phyloP scores from a whole-genome alignment of 2,888 invertebrate species.

The Hemaris fuciformis region DNA sequence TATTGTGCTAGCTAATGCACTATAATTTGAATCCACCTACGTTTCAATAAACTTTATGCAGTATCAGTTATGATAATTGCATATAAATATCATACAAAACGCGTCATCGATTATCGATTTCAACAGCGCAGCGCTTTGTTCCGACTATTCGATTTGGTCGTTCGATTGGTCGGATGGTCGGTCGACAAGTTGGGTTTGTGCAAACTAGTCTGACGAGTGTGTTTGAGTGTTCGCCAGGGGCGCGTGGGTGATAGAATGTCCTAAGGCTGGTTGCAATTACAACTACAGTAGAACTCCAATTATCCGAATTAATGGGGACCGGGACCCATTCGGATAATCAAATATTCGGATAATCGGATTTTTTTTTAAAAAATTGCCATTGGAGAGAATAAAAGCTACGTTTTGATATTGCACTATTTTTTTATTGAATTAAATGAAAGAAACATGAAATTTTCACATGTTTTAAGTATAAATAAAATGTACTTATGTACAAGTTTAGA shows the following conservation, averaged over 20 bases:
- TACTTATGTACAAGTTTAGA: too few relatives aligned
- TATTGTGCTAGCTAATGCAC: background rate
- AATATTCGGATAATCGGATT: too few relatives aligned
- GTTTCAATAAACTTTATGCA: slow-evolving; percentile 1
- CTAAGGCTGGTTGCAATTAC: slow-evolving; percentile 20
- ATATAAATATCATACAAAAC: background rate
- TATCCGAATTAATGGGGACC: too few relatives aligned
- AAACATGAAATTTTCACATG: too few relatives aligned
- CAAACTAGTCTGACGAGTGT: background rate
- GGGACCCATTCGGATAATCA: too few relatives aligned
- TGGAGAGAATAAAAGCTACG: too few relatives aligned
- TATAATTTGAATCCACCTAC: slow-evolving; percentile 1
- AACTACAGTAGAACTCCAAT: too few relatives aligned
- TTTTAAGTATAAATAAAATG: too few relatives aligned
- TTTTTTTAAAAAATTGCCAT: too few relatives aligned
- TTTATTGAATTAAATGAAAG: too few relatives aligned
- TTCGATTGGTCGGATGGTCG: background rate
- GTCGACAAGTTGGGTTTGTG: background rate
- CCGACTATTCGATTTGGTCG: background rate
- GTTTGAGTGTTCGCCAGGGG: slow-evolving; percentile 12
- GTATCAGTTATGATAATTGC: slow-evolving; percentile 3
- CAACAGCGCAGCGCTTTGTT: background rate
- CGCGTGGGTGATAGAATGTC: slow-evolving; percentile 46
- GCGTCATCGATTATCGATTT: slow-evolving; percentile 3
- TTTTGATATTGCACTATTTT: too few relatives aligned